Conservation (phyloP, 2,113 vertebrate genomes). For the Corythoichthys haematopterus region DNA sequence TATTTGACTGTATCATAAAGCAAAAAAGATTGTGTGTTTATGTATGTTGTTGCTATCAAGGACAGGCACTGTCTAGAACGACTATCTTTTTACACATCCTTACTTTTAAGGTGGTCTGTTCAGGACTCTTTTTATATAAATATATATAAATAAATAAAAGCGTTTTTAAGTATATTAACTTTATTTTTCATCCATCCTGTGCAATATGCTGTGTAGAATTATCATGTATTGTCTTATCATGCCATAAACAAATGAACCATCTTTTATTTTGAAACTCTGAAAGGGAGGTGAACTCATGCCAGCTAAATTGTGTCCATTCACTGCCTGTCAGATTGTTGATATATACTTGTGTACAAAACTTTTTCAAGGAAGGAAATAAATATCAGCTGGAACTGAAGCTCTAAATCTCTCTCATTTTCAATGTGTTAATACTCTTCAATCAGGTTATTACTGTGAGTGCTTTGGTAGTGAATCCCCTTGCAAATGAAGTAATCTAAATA, state of each 20-base stretch:
- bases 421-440: neutral
- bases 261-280: constrained; percentile 63
- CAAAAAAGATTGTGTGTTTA: constrained; percentile 99
- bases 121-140: constrained; percentile 80
- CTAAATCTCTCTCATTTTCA: constrained; percentile 50
- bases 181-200: constrained; percentile 95
- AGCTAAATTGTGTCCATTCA: constrained; percentile 97
- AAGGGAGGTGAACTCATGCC: constrained; percentile 79
- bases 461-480: too few species aligned
- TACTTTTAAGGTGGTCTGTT: constrained; percentile 89
- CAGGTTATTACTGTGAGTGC: neutral
- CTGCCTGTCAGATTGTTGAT: constrained; percentile 99
- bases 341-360: constrained; percentile 98
- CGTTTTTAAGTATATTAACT: constrained; percentile 80
- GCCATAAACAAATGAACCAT: constrained; percentile 77
- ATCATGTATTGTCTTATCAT: constrained; percentile 83
- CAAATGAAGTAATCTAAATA: neutral
- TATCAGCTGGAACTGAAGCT: constrained; percentile 99
- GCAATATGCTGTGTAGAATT: constrained; percentile 99
- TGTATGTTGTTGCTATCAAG: constrained; percentile 95
- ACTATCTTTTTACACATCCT: constrained; percentile 81
- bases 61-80: constrained; percentile 95
- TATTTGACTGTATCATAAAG: constrained; percentile 99
- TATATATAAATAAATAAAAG: constrained; percentile 77
- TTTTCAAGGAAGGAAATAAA: constrained; percentile 99